These are phyloP conservation scores for Phaedon cochleariae DNA, from an alignment of 2,888 invertebrate species.

Conservation along the genomic window DNA sequence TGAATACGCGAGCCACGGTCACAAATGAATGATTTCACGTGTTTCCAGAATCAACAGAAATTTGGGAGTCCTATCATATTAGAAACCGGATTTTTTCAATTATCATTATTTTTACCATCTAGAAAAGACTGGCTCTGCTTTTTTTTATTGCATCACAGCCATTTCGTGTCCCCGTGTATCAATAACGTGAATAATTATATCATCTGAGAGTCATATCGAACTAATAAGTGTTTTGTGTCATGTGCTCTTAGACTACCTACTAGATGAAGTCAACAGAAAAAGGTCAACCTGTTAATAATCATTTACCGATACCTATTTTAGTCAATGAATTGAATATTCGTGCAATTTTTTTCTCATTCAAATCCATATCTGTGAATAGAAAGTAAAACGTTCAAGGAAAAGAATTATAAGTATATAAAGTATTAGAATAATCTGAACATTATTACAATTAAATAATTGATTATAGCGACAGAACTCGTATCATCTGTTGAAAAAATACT, in stretches of 20 bases:
- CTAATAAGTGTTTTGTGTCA: not conserved
- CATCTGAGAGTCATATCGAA: no score
- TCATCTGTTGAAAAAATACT: constrained; percentile 35
- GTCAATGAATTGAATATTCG: constrained; percentile 14
- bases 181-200: no score
- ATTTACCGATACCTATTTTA: constrained; percentile 20
- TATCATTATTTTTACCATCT: no score
- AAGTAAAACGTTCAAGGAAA: constrained; percentile 39
- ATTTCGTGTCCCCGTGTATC: no score
- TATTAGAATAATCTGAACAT: constrained; percentile 26
- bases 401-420: constrained; percentile 26
- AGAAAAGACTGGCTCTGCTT: no score
- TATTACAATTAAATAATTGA: constrained; percentile 40
- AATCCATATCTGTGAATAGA: constrained; percentile 26
- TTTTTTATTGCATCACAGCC: no score
- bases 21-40: no score
- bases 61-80: no score
- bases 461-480: constrained; percentile 42
- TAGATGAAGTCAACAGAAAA: constrained; percentile 12
- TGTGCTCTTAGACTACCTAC: not conserved
- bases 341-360: constrained; percentile 21
- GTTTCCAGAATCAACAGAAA: no score
- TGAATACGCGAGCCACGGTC: no score
- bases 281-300: constrained; percentile 30
- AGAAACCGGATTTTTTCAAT: no score